phyloP scores from a whole-genome alignment of 2,888 invertebrate species.

The Aphidoletes aphidimyza region DNA sequence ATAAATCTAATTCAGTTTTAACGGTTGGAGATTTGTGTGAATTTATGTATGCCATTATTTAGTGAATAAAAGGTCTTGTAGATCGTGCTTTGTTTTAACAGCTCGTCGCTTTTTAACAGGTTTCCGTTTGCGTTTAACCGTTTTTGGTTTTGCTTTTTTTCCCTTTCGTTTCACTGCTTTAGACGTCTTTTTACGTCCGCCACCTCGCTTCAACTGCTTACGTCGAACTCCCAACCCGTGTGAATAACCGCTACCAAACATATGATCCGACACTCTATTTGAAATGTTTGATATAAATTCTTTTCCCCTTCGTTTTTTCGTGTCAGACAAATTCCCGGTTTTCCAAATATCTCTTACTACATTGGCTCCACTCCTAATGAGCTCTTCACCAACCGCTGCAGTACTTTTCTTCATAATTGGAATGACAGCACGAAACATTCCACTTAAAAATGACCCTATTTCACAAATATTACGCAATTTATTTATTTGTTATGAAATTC shows the following conservation, averaged over 20 bases:
- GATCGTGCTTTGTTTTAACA: neutral
- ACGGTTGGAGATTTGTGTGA: neutral
- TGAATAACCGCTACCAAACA: slow-evolving; percentile 48
- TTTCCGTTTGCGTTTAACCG: neutral
- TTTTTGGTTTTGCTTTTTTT: neutral
- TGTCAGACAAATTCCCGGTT: neutral
- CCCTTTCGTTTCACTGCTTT: neutral
- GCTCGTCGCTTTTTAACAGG: neutral
- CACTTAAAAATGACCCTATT: slow-evolving; percentile 17
- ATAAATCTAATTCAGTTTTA: slow-evolving; percentile 50
- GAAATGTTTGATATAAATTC: neutral
- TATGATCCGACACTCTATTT: neutral
- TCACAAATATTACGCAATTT: neutral
- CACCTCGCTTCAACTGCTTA: neutral
- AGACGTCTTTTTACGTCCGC: neutral
- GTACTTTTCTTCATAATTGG: slow-evolving; percentile 8
- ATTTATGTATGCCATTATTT: slow-evolving; percentile 53
- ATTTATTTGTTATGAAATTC: neutral
- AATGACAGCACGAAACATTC: neutral
- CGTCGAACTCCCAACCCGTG: neutral
- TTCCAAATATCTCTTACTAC: neutral
- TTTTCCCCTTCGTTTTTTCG: neutral
- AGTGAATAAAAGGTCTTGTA: slow-evolving; percentile 4
- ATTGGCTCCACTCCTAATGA: neutral
- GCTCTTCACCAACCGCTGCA: neutral